phyloP scores from a whole-genome alignment of 1,140 invertebrate species.

The Lepidurus apus region DNA sequence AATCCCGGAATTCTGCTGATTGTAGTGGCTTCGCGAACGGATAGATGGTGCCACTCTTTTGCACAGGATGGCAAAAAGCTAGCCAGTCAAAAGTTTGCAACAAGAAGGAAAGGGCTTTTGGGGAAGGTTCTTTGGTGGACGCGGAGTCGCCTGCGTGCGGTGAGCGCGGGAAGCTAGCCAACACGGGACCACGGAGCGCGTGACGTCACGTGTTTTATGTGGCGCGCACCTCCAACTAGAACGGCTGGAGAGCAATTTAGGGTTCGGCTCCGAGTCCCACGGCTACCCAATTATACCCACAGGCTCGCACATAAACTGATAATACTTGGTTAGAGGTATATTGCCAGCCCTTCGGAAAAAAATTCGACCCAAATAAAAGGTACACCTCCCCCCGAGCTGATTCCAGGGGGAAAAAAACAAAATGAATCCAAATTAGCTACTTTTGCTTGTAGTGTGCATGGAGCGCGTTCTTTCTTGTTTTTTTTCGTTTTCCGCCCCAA shows the following conservation, averaged over 20 bases:
- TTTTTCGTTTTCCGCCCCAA: not conserved
- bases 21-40: not conserved
- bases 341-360: too few relatives aligned
- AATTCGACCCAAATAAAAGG: not conserved
- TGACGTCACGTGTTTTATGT: not conserved
- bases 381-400: not conserved
- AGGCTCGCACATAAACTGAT: too few relatives aligned
- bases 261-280: not conserved
- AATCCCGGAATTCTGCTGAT: not conserved
- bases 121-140: not conserved
- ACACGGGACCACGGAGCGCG: not conserved
- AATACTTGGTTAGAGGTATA: too few relatives aligned
- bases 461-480: not conserved
- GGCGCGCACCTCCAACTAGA: not conserved
- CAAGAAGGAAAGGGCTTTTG: not conserved
- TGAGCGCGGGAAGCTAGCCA: not conserved
- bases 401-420: not conserved
- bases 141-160: not conserved
- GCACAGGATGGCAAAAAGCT: not conserved
- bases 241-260: not conserved
- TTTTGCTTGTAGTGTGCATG: not conserved
- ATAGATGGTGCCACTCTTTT: not conserved
- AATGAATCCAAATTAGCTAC: too few relatives aligned
- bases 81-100: conserved; percentile 9
- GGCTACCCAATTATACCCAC: not conserved